Conservation (phyloP, 1,140 invertebrate genomes). For the Penaeus vannamei region DNA sequence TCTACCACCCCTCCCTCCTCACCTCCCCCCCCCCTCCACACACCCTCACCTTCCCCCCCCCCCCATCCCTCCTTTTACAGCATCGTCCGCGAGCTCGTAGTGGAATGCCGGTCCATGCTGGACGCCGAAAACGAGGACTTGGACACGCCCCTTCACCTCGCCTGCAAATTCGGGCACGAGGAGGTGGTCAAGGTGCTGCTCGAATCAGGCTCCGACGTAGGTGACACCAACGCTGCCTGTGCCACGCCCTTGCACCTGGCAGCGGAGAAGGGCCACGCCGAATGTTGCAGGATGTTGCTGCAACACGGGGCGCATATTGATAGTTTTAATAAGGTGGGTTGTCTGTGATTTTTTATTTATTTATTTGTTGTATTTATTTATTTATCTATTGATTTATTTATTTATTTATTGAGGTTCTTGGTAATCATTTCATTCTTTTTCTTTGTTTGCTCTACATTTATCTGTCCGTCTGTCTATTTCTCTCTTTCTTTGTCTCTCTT, state of each 20-base stretch:
- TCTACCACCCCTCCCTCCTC: too few relatives aligned
- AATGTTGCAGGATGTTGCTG: not conserved
- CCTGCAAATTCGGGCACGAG: constrained; percentile 71
- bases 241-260: constrained; percentile 75
- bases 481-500: too few relatives aligned
- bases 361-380: not conserved
- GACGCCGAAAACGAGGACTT: constrained; percentile 53
- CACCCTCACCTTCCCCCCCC: too few relatives aligned
- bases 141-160: constrained; percentile 70
- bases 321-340: constrained; percentile 44
- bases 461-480: too few relatives aligned
- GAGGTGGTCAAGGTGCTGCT: constrained; percentile 71
- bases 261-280: constrained; percentile 71
- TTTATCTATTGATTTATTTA: not conserved
- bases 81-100: constrained; percentile 7
- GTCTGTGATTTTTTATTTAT: not conserved
- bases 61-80: not conserved
- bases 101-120: constrained; percentile 7
- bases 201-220: constrained; percentile 72
- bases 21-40: too few relatives aligned
- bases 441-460: too few relatives aligned
- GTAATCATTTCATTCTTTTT: too few relatives aligned
- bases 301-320: constrained; percentile 13
- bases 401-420: too few relatives aligned
- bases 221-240: constrained; percentile 72